Evolutionary conservation across 2,888 invertebrate genomes (phyloP).

Genomic region (Zaprionus obscuricornis): DNA sequence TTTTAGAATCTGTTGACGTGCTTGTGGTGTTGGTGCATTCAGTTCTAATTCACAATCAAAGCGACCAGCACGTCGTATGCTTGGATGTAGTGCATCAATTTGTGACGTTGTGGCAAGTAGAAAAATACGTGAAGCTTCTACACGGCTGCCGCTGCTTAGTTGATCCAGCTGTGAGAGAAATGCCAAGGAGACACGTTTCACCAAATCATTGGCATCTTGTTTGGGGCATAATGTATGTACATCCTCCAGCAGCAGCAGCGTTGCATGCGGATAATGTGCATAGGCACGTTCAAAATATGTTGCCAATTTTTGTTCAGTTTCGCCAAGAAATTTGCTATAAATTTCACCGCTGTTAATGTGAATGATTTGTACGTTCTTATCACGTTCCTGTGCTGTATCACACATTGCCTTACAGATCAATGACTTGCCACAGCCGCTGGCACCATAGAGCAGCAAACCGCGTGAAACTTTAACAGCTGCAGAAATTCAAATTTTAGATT

Average conservation of each 20-base stretch:
- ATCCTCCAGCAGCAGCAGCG: slow-evolving; percentile 93
- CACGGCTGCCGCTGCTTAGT: slow-evolving; percentile 85
- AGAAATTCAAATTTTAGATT: neutral
- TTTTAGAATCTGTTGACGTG: slow-evolving; percentile 88
- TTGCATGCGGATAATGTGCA: slow-evolving; percentile 89
- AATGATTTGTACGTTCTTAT: slow-evolving; percentile 84
- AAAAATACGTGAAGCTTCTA: slow-evolving; percentile 85
- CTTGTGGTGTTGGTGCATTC: slow-evolving; percentile 88
- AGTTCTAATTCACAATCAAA: slow-evolving; percentile 93
- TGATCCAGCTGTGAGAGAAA: slow-evolving; percentile 87
- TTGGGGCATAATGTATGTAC: slow-evolving; percentile 91
- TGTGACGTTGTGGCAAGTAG: slow-evolving; percentile 91
- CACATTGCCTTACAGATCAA: slow-evolving; percentile 89
- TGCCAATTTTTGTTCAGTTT: slow-evolving; percentile 89
- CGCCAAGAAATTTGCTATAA: slow-evolving; percentile 90
- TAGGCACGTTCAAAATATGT: slow-evolving; percentile 88
- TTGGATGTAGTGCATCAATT: slow-evolving; percentile 89
- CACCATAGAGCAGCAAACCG: slow-evolving; percentile 91
- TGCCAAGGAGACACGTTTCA: slow-evolving; percentile 89
- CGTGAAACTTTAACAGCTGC: slow-evolving; percentile 86
- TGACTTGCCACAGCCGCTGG: slow-evolving; percentile 94
- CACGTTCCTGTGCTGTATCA: slow-evolving; percentile 45
- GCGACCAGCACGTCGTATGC: slow-evolving; percentile 89
- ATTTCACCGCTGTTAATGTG: slow-evolving; percentile 88
- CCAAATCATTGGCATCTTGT: slow-evolving; percentile 82